These are phyloP conservation scores for Hydraecia micacea DNA, from an alignment of 2,888 invertebrate species.

Conservation along the genomic window DNA sequence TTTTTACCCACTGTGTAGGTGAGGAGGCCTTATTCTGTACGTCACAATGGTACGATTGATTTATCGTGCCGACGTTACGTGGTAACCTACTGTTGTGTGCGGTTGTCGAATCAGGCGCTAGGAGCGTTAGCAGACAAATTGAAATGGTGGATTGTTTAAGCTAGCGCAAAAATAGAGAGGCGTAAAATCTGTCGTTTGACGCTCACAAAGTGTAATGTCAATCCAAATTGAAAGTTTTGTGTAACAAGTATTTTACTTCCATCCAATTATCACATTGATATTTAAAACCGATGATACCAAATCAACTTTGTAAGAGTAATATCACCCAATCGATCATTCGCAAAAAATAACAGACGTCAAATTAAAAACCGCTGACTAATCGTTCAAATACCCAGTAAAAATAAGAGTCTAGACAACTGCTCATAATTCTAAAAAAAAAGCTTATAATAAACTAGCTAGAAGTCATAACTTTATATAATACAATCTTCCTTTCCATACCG, in stretches of 20 bases:
- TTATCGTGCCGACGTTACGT: conserved; percentile 83
- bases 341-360: neutral
- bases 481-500: conserved; percentile 34
- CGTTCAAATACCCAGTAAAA: neutral
- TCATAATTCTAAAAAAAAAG: conserved; percentile 4
- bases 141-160: neutral
- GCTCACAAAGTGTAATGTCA: neutral
- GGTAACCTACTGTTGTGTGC: conserved; percentile 74
- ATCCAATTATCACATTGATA: neutral
- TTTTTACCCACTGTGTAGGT: conserved; percentile 68
- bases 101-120: conserved; percentile 69
- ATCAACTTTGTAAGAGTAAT: neutral
- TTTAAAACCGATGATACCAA: neutral
- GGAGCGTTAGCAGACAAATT: conserved; percentile 73
- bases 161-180: neutral
- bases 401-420: neutral
- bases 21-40: conserved; percentile 75
- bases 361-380: neutral
- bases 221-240: neutral
- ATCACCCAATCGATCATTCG: neutral
- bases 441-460: conserved; percentile 10
- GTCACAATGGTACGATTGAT: conserved; percentile 85
- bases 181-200: neutral
- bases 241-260: neutral
- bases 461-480: conserved; percentile 18